Conservation (phyloP, 35 echinoderm and acorn worm species). For the Heliocidaris tuberculata region DNA sequence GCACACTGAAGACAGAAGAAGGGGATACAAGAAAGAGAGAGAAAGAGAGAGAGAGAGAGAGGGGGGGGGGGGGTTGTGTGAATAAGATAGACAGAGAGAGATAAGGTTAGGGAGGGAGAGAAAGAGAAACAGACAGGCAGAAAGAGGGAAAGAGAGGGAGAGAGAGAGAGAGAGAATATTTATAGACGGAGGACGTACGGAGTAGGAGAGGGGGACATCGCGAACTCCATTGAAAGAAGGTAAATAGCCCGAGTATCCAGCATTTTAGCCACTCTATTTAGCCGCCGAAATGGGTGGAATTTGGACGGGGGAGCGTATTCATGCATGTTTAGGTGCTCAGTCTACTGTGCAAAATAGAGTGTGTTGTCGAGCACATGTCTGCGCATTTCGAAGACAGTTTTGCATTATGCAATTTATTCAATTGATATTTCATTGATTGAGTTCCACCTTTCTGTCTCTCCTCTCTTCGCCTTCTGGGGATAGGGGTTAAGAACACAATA, state of each 20-base stretch:
- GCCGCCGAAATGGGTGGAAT: background rate
- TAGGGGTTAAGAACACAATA: background rate
- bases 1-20: background rate
- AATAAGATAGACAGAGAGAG: too few species aligned
- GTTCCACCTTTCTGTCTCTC: background rate
- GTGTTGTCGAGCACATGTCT: background rate
- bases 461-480: background rate
- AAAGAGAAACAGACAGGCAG: too few species aligned
- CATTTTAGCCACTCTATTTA: slow-evolving; percentile 3
- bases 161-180: background rate
- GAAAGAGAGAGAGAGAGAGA: background rate
- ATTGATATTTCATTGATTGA: slow-evolving; percentile 19
- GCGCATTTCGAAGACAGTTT: background rate
- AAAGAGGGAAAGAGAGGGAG: too few species aligned
- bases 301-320: background rate
- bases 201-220: too few species aligned
- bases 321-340: background rate
- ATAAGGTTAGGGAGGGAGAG: too few species aligned
- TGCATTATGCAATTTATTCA: slow-evolving; percentile 1
- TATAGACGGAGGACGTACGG: background rate
- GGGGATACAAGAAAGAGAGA: background rate
- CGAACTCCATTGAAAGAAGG: background rate
- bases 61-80: too few species aligned
- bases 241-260: background rate
- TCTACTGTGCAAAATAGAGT: background rate